Conservation (phyloP, 2,797 vertebrate species). For the Lacerta viridis region DNA sequence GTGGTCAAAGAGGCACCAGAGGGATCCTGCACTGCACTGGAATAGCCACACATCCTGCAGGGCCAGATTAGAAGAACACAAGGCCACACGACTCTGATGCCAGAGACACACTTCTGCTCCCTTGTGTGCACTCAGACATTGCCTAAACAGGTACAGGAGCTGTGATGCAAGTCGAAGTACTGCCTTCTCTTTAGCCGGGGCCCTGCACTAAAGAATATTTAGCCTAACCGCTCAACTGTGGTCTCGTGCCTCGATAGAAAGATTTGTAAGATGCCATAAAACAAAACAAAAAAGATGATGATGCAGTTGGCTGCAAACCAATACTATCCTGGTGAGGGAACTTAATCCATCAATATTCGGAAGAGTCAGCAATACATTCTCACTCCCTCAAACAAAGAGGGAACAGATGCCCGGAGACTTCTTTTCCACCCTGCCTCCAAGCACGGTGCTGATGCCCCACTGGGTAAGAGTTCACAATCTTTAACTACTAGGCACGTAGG, state of each 20-base stretch:
- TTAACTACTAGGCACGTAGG: constrained; percentile 4
- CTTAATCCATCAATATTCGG: background rate
- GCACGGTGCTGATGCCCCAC: background rate
- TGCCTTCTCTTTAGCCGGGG: background rate
- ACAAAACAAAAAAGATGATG: background rate
- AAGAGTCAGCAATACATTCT: background rate
- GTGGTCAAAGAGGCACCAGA: constrained; percentile 12
- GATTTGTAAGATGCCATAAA: background rate
- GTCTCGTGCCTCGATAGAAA: background rate
- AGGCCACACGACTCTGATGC: background rate
- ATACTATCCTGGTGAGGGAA: background rate
- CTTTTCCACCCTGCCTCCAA: background rate
- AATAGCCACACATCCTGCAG: background rate
- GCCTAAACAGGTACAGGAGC: background rate
- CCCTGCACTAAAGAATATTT: background rate
- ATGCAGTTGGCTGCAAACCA: background rate
- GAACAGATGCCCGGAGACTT: background rate
- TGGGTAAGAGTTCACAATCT: background rate
- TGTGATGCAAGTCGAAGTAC: background rate
- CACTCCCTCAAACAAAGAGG: background rate
- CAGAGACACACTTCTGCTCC: background rate
- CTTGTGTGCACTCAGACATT: background rate
- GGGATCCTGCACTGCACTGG: background rate
- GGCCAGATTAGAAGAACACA: background rate
- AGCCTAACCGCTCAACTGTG: background rate